Evolutionary conservation across 2,888 invertebrate genomes (phyloP), one percentile per base, ranked within the genome.

Genomic region (Silvanus unidentatus): DNA sequence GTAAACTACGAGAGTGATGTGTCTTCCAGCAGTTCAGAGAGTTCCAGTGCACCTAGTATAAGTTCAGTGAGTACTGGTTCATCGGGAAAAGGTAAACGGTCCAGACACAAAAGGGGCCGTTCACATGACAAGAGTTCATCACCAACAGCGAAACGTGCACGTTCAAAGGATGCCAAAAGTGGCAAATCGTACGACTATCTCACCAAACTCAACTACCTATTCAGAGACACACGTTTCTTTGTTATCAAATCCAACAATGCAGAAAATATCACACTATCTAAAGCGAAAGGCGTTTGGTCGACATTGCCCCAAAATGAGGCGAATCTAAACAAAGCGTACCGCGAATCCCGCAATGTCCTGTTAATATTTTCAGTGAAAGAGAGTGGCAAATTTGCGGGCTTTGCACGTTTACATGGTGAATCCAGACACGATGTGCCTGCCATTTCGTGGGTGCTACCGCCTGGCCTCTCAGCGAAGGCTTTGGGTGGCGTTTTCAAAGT

Each of bases 161-260:
- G 71, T 32, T 63, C 68, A 10, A 68, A 65, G 54, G 69, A 70
- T 43, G 66, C 64, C 42, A 73, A 73, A 55, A 72, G 72, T 54
- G 73, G 77, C 44, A 86, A 86, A 70, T 84, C 83, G 8, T 88
- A 89, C 65, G 90, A 91, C 73, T 91, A 89, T 63, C 78, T 86
- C 74, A 88, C 89, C 15, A 90, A 92, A 73, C 73, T 97, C 54
- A 94, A 92, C 74, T 95, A 96, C 73, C 77, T 98, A 57, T 96
- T 97, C 72, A 81, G 94, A 57, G 94, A 94, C 69, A 90, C 97
- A 39, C 80, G 88, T 55, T 97, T 94, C 76, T 97, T 96, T 75
- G 81, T 98, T 45, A 96, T 98, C 62, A 98, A 98, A 74, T 96
- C 96, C 40, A 97, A 96, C 73, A 98, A 98, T 73, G 88, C 90